Evolutionary conservation across 1,140 invertebrate genomes (phyloP).

Genomic region (Lanistes nyassanus): DNA sequence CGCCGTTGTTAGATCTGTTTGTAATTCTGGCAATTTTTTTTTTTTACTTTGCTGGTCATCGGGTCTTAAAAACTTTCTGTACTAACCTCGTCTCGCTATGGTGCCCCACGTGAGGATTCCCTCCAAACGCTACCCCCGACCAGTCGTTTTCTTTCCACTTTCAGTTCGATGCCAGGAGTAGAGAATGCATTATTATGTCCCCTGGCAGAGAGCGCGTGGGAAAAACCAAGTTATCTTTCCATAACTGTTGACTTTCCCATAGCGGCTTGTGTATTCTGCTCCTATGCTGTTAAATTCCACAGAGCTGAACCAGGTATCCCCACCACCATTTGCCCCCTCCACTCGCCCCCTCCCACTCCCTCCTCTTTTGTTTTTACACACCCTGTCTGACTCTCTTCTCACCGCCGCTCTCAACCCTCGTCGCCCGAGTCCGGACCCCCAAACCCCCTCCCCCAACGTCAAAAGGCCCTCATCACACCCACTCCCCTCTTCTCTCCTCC

Average conservation of each 20-base stretch:
- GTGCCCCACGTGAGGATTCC: no score
- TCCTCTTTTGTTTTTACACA: background rate
- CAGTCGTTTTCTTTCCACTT: background rate
- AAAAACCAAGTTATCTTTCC: slow-evolving; percentile 14
- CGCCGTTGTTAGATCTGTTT: no score
- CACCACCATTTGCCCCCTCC: background rate
- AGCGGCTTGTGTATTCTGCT: slow-evolving; percentile 8
- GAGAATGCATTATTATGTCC: background rate
- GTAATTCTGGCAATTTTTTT: no score
- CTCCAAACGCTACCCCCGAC: no score
- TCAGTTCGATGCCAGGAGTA: background rate
- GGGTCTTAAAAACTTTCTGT: no score
- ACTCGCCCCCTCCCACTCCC: background rate
- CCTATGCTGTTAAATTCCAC: background rate
- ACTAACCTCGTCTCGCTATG: no score
- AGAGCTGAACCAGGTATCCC: background rate
- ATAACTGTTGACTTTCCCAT: slow-evolving; percentile 13
- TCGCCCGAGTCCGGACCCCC: background rate
- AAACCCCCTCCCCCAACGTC: background rate
- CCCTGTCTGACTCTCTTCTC: background rate
- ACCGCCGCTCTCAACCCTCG: background rate
- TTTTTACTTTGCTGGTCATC: no score
- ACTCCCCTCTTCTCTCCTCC: background rate
- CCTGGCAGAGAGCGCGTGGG: slow-evolving; percentile 1
- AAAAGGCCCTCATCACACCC: background rate